These are phyloP conservation scores for Rhinolophus sinicus DNA, from an alignment of 2,113 vertebrate genomes.

Conservation along the genomic window DNA sequence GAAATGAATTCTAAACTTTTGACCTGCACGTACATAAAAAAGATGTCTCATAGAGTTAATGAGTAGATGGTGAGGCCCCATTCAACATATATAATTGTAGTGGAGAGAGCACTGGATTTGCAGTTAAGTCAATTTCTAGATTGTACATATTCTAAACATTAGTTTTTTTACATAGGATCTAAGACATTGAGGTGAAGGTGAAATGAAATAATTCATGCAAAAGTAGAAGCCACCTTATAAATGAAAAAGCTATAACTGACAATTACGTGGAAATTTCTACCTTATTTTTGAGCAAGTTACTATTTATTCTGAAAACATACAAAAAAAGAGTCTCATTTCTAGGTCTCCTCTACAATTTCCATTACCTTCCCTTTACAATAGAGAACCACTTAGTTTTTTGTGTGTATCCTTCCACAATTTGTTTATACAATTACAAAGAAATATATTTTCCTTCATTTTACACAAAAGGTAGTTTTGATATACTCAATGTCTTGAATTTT, in stretches of 20 bases:
- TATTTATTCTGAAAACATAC: constrained; percentile 44
- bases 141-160: constrained; percentile 26
- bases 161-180: constrained; percentile 32
- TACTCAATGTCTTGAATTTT: not conserved
- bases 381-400: not conserved
- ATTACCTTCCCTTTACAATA: not conserved
- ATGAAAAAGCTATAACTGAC: not conserved
- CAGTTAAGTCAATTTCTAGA: constrained; percentile 3
- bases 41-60: not conserved
- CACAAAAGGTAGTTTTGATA: not conserved
- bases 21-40: not conserved
- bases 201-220: not conserved
- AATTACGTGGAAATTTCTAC: not conserved
- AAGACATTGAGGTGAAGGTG: not conserved
- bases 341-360: not conserved
- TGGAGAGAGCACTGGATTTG: not conserved
- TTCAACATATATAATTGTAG: not conserved
- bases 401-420: not conserved
- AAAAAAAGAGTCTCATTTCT: not conserved
- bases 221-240: constrained; percentile 27
- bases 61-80: not conserved
- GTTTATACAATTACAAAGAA: not conserved
- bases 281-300: constrained; percentile 6
- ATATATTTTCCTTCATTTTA: constrained; percentile 14
- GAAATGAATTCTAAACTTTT: constrained; percentile 4